A percentile compares a stretch with the other conserved stretches of the same genome.
phyloP scores from a whole-genome alignment of 2,888 invertebrate genomes.

The Germaria angustata region DNA sequence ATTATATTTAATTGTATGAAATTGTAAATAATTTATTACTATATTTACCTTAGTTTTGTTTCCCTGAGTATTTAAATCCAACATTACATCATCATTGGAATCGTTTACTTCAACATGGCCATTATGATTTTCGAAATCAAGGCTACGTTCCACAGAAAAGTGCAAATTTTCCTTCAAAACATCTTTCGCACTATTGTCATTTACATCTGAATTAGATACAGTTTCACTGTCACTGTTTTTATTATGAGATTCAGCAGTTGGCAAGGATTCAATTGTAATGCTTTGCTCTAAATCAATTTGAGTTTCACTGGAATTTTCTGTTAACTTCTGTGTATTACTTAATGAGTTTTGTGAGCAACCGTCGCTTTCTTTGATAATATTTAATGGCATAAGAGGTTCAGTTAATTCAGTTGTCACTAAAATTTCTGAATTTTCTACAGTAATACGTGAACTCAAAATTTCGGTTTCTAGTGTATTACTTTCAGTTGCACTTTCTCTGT shows the following conservation, averaged over 20 bases:
- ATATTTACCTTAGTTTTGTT: conserved; percentile 65
- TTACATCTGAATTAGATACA: not conserved
- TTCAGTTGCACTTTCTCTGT: not conserved
- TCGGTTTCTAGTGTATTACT: not conserved
- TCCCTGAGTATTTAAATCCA: conserved; percentile 57
- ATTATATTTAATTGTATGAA: too few species aligned
- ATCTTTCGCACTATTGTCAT: not conserved
- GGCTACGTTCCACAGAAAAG: not conserved
- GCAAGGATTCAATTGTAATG: not conserved
- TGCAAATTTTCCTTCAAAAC: not conserved
- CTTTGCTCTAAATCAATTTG: not conserved
- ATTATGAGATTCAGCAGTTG: not conserved
- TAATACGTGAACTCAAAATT: not conserved
- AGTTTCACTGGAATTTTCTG: not conserved
- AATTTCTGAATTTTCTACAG: not conserved
- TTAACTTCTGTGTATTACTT: not conserved
- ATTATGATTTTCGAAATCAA: not conserved
- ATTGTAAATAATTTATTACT: too few species aligned
- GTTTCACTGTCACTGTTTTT: not conserved
- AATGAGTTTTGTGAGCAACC: not conserved
- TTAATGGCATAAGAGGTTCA: not conserved
- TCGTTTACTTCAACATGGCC: not conserved
- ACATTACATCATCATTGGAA: conserved; percentile 30
- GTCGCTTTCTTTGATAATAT: conserved; percentile 1
- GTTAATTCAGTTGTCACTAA: not conserved